Evolutionary conservation across 1,140 invertebrate genomes (phyloP), one percentile per base, ranked within the genome.

Genomic region (Listronotus bonariensis): DNA sequence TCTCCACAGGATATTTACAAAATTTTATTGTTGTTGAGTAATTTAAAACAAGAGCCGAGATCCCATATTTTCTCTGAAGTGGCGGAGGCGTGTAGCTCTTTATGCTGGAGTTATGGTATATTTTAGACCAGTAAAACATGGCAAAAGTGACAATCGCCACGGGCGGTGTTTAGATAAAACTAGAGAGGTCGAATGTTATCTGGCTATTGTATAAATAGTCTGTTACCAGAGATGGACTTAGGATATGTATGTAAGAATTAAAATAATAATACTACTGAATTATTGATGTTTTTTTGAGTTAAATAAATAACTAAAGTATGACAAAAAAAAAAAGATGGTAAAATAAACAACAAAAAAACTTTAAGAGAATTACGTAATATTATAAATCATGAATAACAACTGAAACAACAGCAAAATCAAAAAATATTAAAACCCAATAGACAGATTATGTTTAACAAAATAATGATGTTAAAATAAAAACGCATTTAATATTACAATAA

Each of bases 51-150:
- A 56, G 40, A 42, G 40, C 38, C 8, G n/a, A 43, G 48, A 46
- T 40, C 49, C 49, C 45, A 65, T 65, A 48, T 65, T 55, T 63
- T 57, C 26, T 20, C 49, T 6, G 36, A 34, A 51, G 49, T 65
- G 45, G 62, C 32, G 36, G 45, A 65, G 62, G 62, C 43, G 43
- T 10, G 38, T 51, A 15, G 42, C 40, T 15, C 51, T 42, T 41
- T 51, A 52, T 14, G 43, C 14, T 18, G 18, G 45, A 14, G 15
- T 65, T 57, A 65, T 65, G 62, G 54, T 17, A 15, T 51, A 65
- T 65, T 65, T 46, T 34, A 46, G 45, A 56, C 54, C 62, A 65
- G 62, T 56, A 65, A 65, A 65, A 65, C 62, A 65, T 26, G 53
- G 48, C 38, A 40, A 65, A 65, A 65, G 62, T 65, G 62, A 65